Conservation (phyloP, 2,797 vertebrate genomes). For the Steatocranus sp. region DNA sequence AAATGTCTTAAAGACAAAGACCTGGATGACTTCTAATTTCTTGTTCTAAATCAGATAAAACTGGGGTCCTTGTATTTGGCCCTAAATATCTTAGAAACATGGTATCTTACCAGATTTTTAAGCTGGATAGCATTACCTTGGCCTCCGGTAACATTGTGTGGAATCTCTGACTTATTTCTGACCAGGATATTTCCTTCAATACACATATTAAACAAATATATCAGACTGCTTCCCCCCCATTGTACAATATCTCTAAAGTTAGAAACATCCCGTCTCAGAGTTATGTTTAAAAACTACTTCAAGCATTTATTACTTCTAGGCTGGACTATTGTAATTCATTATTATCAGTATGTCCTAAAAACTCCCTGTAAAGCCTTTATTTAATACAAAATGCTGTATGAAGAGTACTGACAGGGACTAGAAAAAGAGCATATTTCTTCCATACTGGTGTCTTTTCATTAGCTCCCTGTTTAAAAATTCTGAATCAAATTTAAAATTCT, state of each 20-base stretch:
- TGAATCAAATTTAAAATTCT: neutral
- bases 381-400: neutral
- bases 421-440: no score
- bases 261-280: neutral
- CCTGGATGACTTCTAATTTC: neutral
- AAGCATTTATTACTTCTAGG: neutral
- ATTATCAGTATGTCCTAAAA: neutral
- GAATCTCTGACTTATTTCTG: neutral
- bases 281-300: neutral
- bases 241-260: neutral
- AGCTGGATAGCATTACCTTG: neutral
- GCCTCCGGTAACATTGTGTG: neutral
- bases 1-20: neutral
- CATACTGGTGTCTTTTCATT: neutral
- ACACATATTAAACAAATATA: neutral
- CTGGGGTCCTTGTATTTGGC: neutral
- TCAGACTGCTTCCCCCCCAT: neutral
- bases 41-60: neutral
- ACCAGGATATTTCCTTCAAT: neutral
- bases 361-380: neutral
- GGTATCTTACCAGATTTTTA: neutral
- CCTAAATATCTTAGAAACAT: neutral
- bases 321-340: neutral
- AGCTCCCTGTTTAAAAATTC: neutral
- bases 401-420: neutral